Evolutionary conservation across 1,140 invertebrate species (phyloP).

Genomic region (Drosophila mojavensis): DNA sequence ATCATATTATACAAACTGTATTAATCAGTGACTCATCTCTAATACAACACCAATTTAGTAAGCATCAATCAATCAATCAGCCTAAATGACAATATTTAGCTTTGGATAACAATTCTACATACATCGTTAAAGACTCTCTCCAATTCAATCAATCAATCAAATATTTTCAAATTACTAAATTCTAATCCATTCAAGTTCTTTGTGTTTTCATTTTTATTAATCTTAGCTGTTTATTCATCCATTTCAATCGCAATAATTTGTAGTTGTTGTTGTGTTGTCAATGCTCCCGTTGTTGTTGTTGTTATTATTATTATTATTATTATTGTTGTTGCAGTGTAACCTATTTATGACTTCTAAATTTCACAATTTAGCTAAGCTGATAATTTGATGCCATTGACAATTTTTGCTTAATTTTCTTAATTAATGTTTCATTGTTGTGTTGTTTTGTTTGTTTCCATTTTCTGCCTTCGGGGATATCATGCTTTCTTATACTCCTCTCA

Average conservation of each 20-base stretch:
- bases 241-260: conserved; percentile 17
- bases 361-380: conserved; percentile 14
- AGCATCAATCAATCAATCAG: no score
- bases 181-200: neutral
- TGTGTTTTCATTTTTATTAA: neutral
- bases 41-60: no score
- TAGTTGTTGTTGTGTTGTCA: conserved; percentile 5
- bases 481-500: neutral
- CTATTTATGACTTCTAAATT: neutral
- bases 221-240: conserved; percentile 45
- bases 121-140: no score
- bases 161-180: no score
- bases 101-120: no score
- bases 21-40: no score
- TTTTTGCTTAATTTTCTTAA: neutral
- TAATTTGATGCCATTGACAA: conserved; percentile 5
- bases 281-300: neutral
- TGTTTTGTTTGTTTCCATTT: neutral
- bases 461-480: neutral
- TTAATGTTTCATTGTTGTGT: neutral
- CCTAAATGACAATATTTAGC: no score
- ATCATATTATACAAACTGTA: no score
- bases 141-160: no score
- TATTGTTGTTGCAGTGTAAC: neutral
- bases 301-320: no score